Evolutionary conservation across 2,797 vertebrate species (phyloP), one percentile per base, ranked within the genome.

Genomic region (Tadarida brasiliensis): DNA sequence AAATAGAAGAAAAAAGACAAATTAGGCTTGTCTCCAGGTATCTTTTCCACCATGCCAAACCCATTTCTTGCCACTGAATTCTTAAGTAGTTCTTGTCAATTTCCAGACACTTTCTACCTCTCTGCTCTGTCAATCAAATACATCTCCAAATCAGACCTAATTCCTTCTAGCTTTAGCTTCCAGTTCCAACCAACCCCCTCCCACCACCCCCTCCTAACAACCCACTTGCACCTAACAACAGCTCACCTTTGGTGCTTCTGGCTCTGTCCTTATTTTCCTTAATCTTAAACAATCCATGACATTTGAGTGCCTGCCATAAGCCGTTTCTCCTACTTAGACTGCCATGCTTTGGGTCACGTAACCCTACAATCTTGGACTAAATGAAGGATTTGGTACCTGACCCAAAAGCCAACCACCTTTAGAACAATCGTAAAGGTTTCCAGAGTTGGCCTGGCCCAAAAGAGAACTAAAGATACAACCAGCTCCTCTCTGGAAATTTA

Each of bases 311-410:
- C 81, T 71, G 47, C 68, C 73, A 82, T 54, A 76, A 33, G 35
- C 59, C 87, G 65, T 28, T 93, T 93, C 92, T 90, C 94, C 81
- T 90, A 95, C 71, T 90, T 65, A 90, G 71, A 73, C 3, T 77
- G 63, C 86, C 22, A 30, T 33, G 24, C 61, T 78, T 91, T n/a
- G 51, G 89, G 47, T 88, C 77, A 93, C 3, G 0, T 12, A 94
- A 90, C 77, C 30, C 47, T 88, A 76, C 54, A 96, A 95, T 76
- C 70, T 76, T 67, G n/a, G 33, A 93, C 90, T 92, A 90, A 97
- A 97, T 49, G n/a, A 93, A 94, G 30, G 35, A 80, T 17, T n/a
- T 51, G 47, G 92, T 74, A 85, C 51, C 33, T 92, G 90, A 92
- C 81, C 61, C 87, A 81, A 30, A 92, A 95, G 44, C 10, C 59